Evolutionary conservation across 2,113 vertebrate genomes (phyloP).

Genomic region (Herpetotheres cachinnans): DNA sequence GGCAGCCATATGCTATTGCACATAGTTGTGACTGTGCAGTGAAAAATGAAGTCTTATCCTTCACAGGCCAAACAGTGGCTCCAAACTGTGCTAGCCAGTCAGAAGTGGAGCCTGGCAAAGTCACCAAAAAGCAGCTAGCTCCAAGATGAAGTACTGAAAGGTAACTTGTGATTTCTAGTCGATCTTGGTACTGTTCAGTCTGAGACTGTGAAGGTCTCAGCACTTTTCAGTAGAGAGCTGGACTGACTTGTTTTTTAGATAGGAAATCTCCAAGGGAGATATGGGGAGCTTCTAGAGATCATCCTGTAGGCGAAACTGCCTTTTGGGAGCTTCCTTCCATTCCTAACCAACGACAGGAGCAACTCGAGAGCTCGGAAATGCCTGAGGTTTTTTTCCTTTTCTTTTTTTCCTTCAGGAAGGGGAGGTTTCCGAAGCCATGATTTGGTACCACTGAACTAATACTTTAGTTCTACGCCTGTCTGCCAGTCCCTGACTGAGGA

Average conservation of each 20-base stretch:
- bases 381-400: fast-evolving
- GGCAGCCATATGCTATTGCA: neutral
- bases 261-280: neutral
- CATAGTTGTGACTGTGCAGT: neutral
- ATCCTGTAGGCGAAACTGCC: neutral
- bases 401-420: neutral
- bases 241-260: neutral
- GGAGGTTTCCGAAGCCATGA: neutral
- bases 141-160: neutral
- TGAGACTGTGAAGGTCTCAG: neutral
- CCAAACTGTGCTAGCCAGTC: neutral
- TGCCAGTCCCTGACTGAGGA: fast-evolving
- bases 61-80: neutral
- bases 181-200: neutral
- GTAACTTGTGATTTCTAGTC: neutral
- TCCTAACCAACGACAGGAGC: neutral
- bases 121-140: neutral
- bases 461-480: neutral
- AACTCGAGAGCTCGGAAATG: neutral
- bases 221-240: neutral
- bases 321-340: neutral
- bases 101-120: neutral
- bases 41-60: neutral
- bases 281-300: neutral
- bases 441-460: neutral